These are phyloP conservation scores for Luffia ferchaultella DNA, from an alignment of 2,888 invertebrate species.

Conservation along the genomic window DNA sequence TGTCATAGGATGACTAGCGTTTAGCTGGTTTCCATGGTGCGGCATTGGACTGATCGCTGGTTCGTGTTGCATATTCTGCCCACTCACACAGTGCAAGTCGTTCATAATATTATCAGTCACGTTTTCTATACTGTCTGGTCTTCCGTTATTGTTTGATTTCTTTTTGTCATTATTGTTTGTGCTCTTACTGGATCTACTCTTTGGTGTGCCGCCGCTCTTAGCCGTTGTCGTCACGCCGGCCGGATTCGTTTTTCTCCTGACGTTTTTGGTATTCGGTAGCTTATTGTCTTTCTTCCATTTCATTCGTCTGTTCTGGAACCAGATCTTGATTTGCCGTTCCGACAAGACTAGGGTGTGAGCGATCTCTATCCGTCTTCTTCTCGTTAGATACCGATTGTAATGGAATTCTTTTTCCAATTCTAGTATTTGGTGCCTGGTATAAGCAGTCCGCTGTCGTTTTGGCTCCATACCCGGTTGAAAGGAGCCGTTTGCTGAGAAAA, in stretches of 20 bases:
- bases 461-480: constrained; percentile 95
- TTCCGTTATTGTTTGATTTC: constrained; percentile 58
- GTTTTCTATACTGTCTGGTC: constrained; percentile 72
- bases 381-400: constrained; percentile 95
- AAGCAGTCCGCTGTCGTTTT: constrained; percentile 95
- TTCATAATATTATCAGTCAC: constrained; percentile 69
- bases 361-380: constrained; percentile 95
- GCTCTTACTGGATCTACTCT: constrained; percentile 71
- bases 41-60: constrained; percentile 61
- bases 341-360: constrained; percentile 95
- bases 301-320: constrained; percentile 89
- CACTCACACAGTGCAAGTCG: constrained; percentile 67
- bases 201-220: constrained; percentile 67
- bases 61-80: constrained; percentile 54
- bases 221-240: constrained; percentile 71
- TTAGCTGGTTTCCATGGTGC: constrained; percentile 50
- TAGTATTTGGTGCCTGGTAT: constrained; percentile 97
- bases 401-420: constrained; percentile 98
- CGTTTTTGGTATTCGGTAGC: constrained; percentile 83
- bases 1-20: constrained; percentile 64
- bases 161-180: constrained; percentile 64
- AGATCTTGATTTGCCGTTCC: constrained; percentile 87
- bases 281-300: constrained; percentile 84
- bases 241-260: constrained; percentile 79
- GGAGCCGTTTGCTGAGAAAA: constrained; percentile 85